Conservation (phyloP, 1,140 invertebrate genomes). For the Metaphire vulgaris region DNA sequence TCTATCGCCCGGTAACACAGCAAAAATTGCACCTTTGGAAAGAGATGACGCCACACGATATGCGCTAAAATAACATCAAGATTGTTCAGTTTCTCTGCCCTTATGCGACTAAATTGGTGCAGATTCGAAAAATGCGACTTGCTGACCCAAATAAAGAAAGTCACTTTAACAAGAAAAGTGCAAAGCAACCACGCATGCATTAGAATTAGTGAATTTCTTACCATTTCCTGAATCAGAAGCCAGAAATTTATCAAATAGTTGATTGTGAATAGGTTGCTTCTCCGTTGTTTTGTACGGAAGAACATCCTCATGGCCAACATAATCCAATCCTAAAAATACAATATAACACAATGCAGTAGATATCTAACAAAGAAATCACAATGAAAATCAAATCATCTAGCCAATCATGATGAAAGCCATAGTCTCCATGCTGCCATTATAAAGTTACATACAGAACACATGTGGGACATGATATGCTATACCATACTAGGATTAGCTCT, state of each 20-base stretch:
- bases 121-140: too few relatives aligned
- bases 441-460: too few relatives aligned
- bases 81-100: too few relatives aligned
- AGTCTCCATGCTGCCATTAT: too few relatives aligned
- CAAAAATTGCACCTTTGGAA: too few relatives aligned
- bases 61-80: too few relatives aligned
- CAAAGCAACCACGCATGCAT: not conserved
- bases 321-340: conserved; percentile 65
- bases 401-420: too few relatives aligned
- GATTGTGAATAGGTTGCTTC: conserved; percentile 78
- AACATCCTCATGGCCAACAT: conserved; percentile 87
- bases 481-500: too few relatives aligned
- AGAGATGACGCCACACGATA: too few relatives aligned
- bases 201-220: not conserved
- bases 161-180: not conserved
- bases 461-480: too few relatives aligned
- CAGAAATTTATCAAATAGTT: conserved; percentile 93
- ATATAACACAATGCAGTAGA: conserved; percentile 5
- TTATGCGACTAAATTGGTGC: too few relatives aligned
- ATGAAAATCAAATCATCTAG: not conserved
- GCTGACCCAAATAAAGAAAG: not conserved
- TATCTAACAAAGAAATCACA: not conserved
- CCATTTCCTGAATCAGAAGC: conserved; percentile 60
- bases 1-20: too few relatives aligned
- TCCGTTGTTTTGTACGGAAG: conserved; percentile 61